Evolutionary conservation across 2,113 vertebrate genomes (phyloP), one percentile per base, ranked within the genome.

Genomic region (Epinephelus lanceolatus): DNA sequence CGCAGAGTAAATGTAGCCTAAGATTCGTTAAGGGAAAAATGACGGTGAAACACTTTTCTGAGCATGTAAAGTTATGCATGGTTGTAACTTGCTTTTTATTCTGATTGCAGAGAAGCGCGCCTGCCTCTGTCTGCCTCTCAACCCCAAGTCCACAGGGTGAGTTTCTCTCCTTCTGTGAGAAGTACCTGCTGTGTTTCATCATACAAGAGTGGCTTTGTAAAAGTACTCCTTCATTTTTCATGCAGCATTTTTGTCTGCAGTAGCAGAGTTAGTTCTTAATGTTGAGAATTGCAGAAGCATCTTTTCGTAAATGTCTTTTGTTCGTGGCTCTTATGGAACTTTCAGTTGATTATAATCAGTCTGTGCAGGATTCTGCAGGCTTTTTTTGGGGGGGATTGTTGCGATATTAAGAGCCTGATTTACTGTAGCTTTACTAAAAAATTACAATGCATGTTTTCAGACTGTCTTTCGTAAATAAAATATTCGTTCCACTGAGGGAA

Each of bases 91-190:
- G 4, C 47, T 85, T 83, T 80, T 76, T 76, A 1, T 81, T 94
- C 66, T 90, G 65, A 55, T 94, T 94, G 55, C 93, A 96, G 96
- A 95, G 72, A 96, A 95, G 76, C 92, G 93, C 61, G 88, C 91
- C 89, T 94, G 93, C 90, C 95, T 96, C 68, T 94, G 95, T 86
- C 93, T 96, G 91, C 95, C 96, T 23, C 94, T 96, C 85, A 90
- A 92, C 78, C 75, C 92, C 72, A 96, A 94, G 89, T 86, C 94
- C 85, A 88, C 94, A 80, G 93, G 95, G 96, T 96, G 84, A 88
- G 95, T 93, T 70, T 83, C 59, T 62, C 27, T 33, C 40, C 33
- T 8, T 42, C 40, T 10, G 9, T 2, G 11, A 14, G 21, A 23
- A 40, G 21, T 3, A 47, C 57, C 40, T 52, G 56, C 73, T 25